A percentile compares a stretch with the other conserved stretches of the same genome.
Conservation (phyloP, 2,113 vertebrate species). For the Pseudorasbora parva region DNA sequence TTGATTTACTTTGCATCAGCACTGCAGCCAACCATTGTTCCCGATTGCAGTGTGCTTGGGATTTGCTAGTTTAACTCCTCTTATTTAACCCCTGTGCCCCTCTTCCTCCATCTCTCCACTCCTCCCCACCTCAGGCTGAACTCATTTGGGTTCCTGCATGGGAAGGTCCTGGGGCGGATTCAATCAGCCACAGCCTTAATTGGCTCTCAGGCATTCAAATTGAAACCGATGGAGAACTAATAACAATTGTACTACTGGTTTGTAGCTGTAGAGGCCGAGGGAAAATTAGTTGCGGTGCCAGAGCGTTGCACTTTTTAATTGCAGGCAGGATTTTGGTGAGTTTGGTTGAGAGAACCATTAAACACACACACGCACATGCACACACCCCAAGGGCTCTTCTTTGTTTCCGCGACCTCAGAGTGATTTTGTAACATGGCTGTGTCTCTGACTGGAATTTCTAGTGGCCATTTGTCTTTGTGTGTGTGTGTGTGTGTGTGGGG, state of each 20-base stretch:
- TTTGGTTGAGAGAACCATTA: slow-evolving; percentile 33
- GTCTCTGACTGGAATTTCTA: slow-evolving; percentile 48
- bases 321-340: slow-evolving; percentile 47
- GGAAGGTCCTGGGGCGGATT: slow-evolving; percentile 71
- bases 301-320: slow-evolving; percentile 58
- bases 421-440: slow-evolving; percentile 57
- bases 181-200: slow-evolving; percentile 75
- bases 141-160: slow-evolving; percentile 71
- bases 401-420: slow-evolving; percentile 41
- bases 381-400: slow-evolving; percentile 12
- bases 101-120: slow-evolving; percentile 41
- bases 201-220: slow-evolving; percentile 76
- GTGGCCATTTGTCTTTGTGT: slow-evolving; percentile 6
- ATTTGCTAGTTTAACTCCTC: slow-evolving; percentile 66
- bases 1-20: slow-evolving; percentile 69
- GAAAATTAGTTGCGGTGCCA: slow-evolving; percentile 51
- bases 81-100: slow-evolving; percentile 69
- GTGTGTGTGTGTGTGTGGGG: neutral
- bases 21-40: slow-evolving; percentile 56
- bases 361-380: slow-evolving; percentile 13
- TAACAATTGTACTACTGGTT: slow-evolving; percentile 66
- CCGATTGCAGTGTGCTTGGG: slow-evolving; percentile 48
- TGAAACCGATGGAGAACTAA: slow-evolving; percentile 76
- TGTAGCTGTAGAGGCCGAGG: slow-evolving; percentile 65
- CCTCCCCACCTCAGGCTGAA: slow-evolving; percentile 58